phyloP scores from a whole-genome alignment of 2,797 vertebrate genomes.

The Perdix hodgsoniae region DNA sequence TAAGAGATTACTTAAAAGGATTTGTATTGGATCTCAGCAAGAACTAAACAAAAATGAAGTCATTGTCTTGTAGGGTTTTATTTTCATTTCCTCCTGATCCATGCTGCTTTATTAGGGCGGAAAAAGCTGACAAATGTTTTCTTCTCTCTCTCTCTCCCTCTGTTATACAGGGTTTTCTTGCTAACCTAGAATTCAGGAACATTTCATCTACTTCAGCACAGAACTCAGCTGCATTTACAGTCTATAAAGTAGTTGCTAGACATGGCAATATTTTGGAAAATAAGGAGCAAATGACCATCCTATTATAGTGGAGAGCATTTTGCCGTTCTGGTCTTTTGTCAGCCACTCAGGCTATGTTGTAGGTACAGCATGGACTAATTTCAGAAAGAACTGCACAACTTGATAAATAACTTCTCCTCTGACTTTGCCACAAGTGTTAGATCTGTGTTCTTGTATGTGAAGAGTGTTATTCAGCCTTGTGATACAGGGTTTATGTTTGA shows the following conservation, averaged over 20 bases:
- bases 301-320: not conserved
- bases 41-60: not conserved
- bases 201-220: not conserved
- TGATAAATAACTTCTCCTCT: not conserved
- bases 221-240: not conserved
- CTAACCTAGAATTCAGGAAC: not conserved
- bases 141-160: rapidly evolving
- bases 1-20: not conserved
- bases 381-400: not conserved
- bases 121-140: not conserved
- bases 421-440: not conserved
- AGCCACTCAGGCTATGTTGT: not conserved
- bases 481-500: not conserved
- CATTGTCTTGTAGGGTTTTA: not conserved
- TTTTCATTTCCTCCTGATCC: not conserved
- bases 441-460: not conserved
- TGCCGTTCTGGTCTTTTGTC: not conserved
- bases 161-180: not conserved
- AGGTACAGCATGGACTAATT: not conserved
- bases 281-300: not conserved
- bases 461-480: not conserved
- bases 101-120: not conserved
- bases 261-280: not conserved
- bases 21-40: not conserved
- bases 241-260: not conserved